These are phyloP conservation scores for Drosophila saltans DNA, from an alignment of 1,140 invertebrate genomes.

Conservation along the genomic window DNA sequence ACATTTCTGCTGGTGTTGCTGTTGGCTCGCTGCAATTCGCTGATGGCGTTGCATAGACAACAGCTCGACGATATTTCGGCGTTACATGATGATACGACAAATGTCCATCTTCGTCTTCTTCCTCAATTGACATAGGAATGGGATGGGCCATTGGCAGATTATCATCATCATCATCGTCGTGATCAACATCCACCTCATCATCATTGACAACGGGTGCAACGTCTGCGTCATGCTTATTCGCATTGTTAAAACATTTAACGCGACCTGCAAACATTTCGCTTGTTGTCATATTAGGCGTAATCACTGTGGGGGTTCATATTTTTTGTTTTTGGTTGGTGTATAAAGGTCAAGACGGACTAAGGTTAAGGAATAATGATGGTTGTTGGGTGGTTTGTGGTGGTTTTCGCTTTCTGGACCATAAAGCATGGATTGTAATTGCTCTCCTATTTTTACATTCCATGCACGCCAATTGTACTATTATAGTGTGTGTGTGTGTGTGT, in stretches of 20 bases:
- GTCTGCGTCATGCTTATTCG: conserved; percentile 38
- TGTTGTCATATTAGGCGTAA: conserved; percentile 80
- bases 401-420: conserved; percentile 4
- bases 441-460: conserved; percentile 64
- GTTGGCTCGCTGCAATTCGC: conserved; percentile 44
- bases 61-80: conserved; percentile 61
- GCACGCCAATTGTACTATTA: conserved; percentile 56
- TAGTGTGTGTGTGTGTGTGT: conserved; percentile 40
- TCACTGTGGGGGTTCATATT: conserved; percentile 60
- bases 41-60: conserved; percentile 58
- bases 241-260: conserved; percentile 75
- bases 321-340: neutral
- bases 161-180: conserved; percentile 17
- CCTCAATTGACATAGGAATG: conserved; percentile 36
- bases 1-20: conserved; percentile 40
- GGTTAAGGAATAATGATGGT: conserved; percentile 4
- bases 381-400: conserved; percentile 5
- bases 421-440: conserved; percentile 49
- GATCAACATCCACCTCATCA: conserved; percentile 40
- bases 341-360: neutral
- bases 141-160: neutral
- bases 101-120: conserved; percentile 21
- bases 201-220: conserved; percentile 25
- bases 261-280: conserved; percentile 82
- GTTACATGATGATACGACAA: conserved; percentile 42